These are phyloP conservation scores for Scaptomyza flava DNA, from an alignment of 2,888 invertebrate genomes.

Conservation along the genomic window DNA sequence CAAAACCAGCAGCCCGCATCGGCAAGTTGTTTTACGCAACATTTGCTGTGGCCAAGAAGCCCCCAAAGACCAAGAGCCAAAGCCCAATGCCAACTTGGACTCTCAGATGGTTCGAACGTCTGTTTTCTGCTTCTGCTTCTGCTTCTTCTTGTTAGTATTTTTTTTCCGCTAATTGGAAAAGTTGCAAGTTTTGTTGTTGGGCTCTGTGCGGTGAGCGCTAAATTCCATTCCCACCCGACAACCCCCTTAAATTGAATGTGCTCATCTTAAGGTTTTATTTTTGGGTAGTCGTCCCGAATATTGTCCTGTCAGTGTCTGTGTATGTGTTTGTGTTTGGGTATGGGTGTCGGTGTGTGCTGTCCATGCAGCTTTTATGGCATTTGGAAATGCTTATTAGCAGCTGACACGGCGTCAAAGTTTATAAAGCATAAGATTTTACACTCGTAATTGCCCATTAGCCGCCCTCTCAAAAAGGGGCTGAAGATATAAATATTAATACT, in stretches of 20 bases:
- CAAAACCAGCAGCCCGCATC: conserved; percentile 55
- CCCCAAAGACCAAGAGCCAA: conserved; percentile 40
- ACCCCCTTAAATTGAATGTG: conserved; percentile 9
- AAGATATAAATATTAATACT: conserved; percentile 1
- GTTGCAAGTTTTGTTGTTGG: conserved; percentile 71
- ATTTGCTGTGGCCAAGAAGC: conserved; percentile 61
- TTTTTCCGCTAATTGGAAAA: conserved; percentile 82
- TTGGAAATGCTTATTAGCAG: conserved; percentile 75
- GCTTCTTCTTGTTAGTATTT: background rate
- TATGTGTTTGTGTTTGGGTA: background rate
- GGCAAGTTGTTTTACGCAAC: conserved; percentile 76
- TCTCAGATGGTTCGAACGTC: conserved; percentile 32
- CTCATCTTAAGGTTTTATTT: conserved; percentile 30
- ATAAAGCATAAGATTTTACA: conserved; percentile 72
- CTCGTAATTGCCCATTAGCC: conserved; percentile 74
- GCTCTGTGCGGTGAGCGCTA: conserved; percentile 28
- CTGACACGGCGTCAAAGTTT: conserved; percentile 76
- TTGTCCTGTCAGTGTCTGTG: conserved; percentile 16
- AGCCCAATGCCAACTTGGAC: conserved; percentile 57
- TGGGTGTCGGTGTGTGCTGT: conserved; percentile 7
- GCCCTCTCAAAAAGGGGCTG: conserved; percentile 19
- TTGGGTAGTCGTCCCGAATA: conserved; percentile 23
- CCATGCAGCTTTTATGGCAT: conserved; percentile 69
- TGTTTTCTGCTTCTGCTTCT: conserved; percentile 39
- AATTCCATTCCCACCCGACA: background rate